A percentile compares a stretch with the other conserved stretches of the same genome.
These are phyloP conservation scores for Zapus hudsonius DNA, from an alignment of 2,113 vertebrate species.

Conservation along the genomic window DNA sequence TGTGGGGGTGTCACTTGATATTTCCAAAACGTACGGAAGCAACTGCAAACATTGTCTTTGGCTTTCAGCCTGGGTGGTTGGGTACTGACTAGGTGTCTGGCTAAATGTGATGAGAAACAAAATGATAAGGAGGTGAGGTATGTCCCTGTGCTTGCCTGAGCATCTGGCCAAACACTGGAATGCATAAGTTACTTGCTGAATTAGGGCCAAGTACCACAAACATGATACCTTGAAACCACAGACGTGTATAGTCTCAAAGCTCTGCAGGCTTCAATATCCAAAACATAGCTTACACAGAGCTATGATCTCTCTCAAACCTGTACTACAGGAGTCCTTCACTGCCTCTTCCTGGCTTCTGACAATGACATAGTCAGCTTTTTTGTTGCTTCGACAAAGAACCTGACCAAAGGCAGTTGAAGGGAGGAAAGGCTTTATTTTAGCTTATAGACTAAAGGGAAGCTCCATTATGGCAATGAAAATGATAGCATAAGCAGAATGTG, in stretches of 20 bases:
- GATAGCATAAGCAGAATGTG: too few relatives aligned
- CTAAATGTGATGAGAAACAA: neutral
- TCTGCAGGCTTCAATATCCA: neutral
- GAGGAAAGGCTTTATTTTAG: too few relatives aligned
- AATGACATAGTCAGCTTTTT: too few relatives aligned
- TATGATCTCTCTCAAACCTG: neutral
- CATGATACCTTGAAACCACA: neutral
- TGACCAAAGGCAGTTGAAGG: too few relatives aligned
- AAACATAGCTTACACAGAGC: neutral
- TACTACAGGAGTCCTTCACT: neutral
- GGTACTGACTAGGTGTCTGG: neutral
- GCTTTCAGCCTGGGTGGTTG: conserved; percentile 40
- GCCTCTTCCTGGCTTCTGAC: neutral
- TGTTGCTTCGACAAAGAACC: too few relatives aligned
- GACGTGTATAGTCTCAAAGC: neutral
- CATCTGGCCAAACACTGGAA: conserved; percentile 26
- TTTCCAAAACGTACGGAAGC: conserved; percentile 77
- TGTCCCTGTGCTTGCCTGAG: neutral
- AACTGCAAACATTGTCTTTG: conserved; percentile 70
- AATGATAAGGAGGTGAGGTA: neutral
- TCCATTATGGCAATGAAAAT: too few relatives aligned
- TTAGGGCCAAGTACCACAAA: neutral
- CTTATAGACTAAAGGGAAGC: too few relatives aligned
- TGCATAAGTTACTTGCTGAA: neutral
- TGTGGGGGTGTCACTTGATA: conserved; percentile 74